These are phyloP conservation scores for Sminthopsis crassicaudata DNA, from an alignment of 2,113 vertebrate species.

Conservation along the genomic window DNA sequence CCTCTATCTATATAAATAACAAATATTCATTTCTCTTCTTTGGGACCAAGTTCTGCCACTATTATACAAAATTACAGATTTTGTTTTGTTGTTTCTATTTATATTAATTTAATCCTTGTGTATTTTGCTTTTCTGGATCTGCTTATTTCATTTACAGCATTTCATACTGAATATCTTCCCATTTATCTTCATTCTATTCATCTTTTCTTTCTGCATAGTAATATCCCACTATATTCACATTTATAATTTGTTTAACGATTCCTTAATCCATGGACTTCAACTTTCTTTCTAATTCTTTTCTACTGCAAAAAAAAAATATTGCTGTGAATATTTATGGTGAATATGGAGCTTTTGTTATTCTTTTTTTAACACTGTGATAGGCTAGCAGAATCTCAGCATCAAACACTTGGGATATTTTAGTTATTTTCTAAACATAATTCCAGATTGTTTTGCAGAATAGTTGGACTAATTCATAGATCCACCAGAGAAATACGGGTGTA, in stretches of 20 bases:
- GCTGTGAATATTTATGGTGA: background rate
- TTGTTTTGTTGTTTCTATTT: background rate
- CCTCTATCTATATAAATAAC: background rate
- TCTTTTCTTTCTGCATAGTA: background rate
- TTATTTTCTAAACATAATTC: too few relatives aligned
- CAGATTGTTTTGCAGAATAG: too few relatives aligned
- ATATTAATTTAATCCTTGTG: background rate
- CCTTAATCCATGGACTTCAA: too few relatives aligned
- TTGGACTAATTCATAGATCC: too few relatives aligned
- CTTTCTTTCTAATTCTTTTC: too few relatives aligned
- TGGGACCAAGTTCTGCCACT: background rate
- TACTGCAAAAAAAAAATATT: background rate
- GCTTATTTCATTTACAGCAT: background rate
- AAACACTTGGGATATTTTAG: too few relatives aligned
- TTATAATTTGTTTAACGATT: too few relatives aligned
- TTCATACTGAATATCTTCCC: background rate
- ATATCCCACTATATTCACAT: background rate
- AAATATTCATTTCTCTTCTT: background rate
- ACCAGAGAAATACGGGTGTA: too few relatives aligned
- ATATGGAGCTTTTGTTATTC: background rate
- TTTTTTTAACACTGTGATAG: background rate
- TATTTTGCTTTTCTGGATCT: background rate
- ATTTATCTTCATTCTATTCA: background rate
- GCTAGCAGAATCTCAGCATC: background rate
- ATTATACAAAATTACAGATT: background rate